Conservation (phyloP, 2,797 vertebrate species). For the Steatocranus sp. region DNA sequence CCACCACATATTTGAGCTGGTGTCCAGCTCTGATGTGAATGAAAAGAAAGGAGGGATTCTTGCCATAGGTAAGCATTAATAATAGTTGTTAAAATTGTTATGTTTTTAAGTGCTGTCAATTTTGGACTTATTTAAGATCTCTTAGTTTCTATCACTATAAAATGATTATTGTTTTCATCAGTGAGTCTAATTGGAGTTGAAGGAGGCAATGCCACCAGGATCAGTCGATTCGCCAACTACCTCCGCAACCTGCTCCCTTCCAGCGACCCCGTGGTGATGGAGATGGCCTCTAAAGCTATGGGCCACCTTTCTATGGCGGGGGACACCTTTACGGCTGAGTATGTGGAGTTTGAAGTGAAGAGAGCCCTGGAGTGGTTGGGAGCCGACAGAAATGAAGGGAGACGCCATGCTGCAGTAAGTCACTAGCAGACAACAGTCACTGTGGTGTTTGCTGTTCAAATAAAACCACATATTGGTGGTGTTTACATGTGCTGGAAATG, state of each 20-base stretch:
- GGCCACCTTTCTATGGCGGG: slow-evolving; percentile 96
- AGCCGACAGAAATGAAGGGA: slow-evolving; percentile 94
- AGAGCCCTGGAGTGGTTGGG: slow-evolving; percentile 97
- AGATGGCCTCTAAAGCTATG: slow-evolving; percentile 98
- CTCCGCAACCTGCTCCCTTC: slow-evolving; percentile 95
- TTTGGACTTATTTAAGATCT: background rate
- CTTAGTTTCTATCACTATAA: background rate
- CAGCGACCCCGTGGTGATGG: slow-evolving; percentile 95
- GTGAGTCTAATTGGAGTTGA: slow-evolving; percentile 97
- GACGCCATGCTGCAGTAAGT: slow-evolving; percentile 93
- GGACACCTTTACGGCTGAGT: slow-evolving; percentile 96
- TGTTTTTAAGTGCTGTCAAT: background rate
- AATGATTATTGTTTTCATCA: slow-evolving; percentile 37
- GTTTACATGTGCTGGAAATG: background rate
- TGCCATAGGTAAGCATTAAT: slow-evolving; percentile 85
- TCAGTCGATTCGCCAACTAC: slow-evolving; percentile 97
- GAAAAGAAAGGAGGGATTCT: slow-evolving; percentile 98
- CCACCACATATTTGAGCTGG: slow-evolving; percentile 98
- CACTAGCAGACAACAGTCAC: background rate
- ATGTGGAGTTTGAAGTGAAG: slow-evolving; percentile 99
- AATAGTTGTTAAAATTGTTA: background rate
- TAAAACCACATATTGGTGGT: background rate
- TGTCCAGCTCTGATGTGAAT: slow-evolving; percentile 97
- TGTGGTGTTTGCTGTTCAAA: slow-evolving; percentile 44
- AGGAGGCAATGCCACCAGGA: slow-evolving; percentile 94